Percentiles rank a stretch among this genome's conserved stretches.
Evolutionary conservation across 35 echinoderm and acorn worm genomes (phyloP).

Genomic region (Eucidaris tribuloides): DNA sequence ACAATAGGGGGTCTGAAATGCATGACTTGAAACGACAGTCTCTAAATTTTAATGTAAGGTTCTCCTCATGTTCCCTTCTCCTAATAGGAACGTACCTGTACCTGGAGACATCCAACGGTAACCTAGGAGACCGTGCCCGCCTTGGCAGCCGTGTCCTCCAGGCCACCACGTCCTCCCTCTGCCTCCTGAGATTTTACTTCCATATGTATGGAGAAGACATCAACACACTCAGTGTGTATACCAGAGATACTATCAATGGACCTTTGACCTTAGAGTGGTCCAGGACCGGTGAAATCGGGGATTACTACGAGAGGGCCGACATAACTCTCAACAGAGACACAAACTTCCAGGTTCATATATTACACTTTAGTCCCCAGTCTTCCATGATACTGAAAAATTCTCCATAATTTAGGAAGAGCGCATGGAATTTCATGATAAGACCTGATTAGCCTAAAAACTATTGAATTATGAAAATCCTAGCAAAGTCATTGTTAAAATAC

Average conservation of each 20-base stretch:
- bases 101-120: constrained; percentile 45
- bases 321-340: constrained; percentile 19
- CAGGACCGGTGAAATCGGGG: constrained; percentile 59
- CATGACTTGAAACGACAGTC: no score
- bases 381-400: no score
- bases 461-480: no score
- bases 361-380: constrained; percentile 5
- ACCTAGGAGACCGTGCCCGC: constrained; percentile 51
- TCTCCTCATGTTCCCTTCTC: no score
- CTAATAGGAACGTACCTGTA: constrained; percentile 54
- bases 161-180: background rate
- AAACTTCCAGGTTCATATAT: constrained; percentile 59
- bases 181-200: constrained; percentile 73
- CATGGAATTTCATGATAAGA: no score
- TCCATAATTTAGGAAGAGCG: no score
- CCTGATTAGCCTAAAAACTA: no score
- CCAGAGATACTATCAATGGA: constrained; percentile 66
- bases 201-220: constrained; percentile 83
- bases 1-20: no score
- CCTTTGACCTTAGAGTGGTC: constrained; percentile 62
- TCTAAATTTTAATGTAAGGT: no score
- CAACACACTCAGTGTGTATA: constrained; percentile 73
- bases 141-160: constrained; percentile 48
- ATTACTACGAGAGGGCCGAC: constrained; percentile 76
- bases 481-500: no score